phyloP scores from a whole-genome alignment of 2,113 vertebrate species.

The Calypte anna region DNA sequence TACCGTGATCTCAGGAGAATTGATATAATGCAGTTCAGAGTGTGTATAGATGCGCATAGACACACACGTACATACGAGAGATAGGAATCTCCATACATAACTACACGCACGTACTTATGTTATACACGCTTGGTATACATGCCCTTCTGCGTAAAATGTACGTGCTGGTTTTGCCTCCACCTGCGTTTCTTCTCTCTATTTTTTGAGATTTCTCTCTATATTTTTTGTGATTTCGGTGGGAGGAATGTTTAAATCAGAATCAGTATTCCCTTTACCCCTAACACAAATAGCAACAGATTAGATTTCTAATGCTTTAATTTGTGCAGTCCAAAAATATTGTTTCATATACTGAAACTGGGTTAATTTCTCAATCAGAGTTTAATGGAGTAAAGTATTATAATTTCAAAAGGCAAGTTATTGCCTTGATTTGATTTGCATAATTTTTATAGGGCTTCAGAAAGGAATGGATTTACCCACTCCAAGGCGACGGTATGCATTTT shows the following conservation, averaged over 20 bases:
- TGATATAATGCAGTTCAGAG: slow-evolving; percentile 17
- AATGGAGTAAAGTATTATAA: slow-evolving; percentile 50
- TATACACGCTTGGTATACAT: background rate
- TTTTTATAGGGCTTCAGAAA: slow-evolving; percentile 46
- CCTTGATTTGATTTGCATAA: slow-evolving; percentile 63
- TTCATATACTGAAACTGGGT: background rate
- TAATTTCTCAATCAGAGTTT: slow-evolving; percentile 54
- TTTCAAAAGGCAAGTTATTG: slow-evolving; percentile 68
- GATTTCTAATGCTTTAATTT: background rate
- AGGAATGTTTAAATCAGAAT: background rate
- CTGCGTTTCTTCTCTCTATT: background rate
- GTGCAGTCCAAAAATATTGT: slow-evolving; percentile 10
- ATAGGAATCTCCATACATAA: background rate
- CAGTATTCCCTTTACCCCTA: background rate
- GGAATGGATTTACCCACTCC: slow-evolving; percentile 30
- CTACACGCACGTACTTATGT: background rate
- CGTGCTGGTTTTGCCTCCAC: background rate
- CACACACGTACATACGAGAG: background rate
- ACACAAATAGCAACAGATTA: slow-evolving; percentile 2
- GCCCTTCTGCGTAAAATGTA: background rate
- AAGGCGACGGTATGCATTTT: slow-evolving; percentile 32
- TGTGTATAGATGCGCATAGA: slow-evolving; percentile 2
- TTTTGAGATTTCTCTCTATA: too few relatives aligned
- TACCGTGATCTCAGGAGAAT: background rate
- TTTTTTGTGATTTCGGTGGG: background rate